Evolutionary conservation across 2,888 invertebrate species (phyloP).

Genomic region (Folsomia manolachei): DNA sequence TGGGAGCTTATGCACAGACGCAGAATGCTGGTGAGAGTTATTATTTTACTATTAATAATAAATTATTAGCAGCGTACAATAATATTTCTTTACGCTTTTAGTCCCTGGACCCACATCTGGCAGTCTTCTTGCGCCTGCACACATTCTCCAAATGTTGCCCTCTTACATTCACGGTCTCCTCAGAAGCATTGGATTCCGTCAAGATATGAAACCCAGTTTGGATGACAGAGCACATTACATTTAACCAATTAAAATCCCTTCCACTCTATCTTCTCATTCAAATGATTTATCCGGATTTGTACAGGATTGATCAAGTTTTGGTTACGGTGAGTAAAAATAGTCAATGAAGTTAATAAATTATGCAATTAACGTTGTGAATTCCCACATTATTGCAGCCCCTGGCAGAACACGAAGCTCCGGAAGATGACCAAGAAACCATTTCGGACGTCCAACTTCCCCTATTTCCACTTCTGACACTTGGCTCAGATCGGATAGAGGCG

Average conservation of each 20-base stretch:
- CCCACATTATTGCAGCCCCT: neutral
- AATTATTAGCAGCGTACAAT: too few relatives aligned
- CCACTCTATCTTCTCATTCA: slow-evolving; percentile 79
- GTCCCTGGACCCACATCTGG: too few relatives aligned
- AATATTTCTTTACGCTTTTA: too few relatives aligned
- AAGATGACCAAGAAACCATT: slow-evolving; percentile 12
- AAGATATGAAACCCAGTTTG: slow-evolving; percentile 79
- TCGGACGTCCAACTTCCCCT: slow-evolving; percentile 42
- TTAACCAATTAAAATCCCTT: slow-evolving; percentile 88
- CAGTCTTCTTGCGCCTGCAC: slow-evolving; percentile 68
- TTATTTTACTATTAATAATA: too few relatives aligned
- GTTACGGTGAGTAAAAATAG: slow-evolving; percentile 55
- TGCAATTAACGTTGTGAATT: neutral
- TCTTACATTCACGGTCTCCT: slow-evolving; percentile 83
- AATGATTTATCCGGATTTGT: slow-evolving; percentile 86
- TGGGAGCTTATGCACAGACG: slow-evolving; percentile 69
- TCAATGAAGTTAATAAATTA: neutral
- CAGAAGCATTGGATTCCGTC: slow-evolving; percentile 84
- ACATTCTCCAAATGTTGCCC: slow-evolving; percentile 76
- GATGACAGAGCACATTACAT: slow-evolving; percentile 90
- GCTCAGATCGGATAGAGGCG: slow-evolving; percentile 69
- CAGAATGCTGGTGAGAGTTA: slow-evolving; percentile 57
- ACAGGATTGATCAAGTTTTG: slow-evolving; percentile 75
- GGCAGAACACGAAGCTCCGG: neutral
- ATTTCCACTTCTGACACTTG: slow-evolving; percentile 79